phyloP scores from a whole-genome alignment of 2,797 vertebrate genomes.

The Lateolabrax maculatus region DNA sequence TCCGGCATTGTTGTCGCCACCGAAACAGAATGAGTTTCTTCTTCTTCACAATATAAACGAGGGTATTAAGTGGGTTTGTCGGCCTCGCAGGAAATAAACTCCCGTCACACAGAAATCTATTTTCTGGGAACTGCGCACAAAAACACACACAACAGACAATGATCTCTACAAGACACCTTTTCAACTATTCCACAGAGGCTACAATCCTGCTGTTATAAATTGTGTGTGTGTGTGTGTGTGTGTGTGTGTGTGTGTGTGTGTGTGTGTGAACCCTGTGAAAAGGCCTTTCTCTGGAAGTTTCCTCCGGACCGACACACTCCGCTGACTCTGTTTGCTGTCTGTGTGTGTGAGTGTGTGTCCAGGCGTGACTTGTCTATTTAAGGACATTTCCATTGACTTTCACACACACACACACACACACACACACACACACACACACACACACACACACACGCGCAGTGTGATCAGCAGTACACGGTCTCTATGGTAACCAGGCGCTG shows the following conservation, averaged over 20 bases:
- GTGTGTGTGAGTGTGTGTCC: slow-evolving; percentile 55
- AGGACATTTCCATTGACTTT: slow-evolving; percentile 64
- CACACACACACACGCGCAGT: slow-evolving; percentile 21
- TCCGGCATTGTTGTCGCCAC: not conserved
- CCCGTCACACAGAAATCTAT: not conserved
- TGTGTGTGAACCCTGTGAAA: slow-evolving; percentile 39
- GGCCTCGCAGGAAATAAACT: slow-evolving; percentile 6
- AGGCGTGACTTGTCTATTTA: slow-evolving; percentile 71
- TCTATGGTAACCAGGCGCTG: slow-evolving; percentile 60
- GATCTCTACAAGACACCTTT: slow-evolving; percentile 31
- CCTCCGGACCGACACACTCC: slow-evolving; percentile 63
- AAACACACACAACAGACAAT: slow-evolving; percentile 16
- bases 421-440: slow-evolving; percentile 29
- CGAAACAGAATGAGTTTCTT: not conserved
- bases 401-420: slow-evolving; percentile 37
- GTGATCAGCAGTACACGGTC: slow-evolving; percentile 20
- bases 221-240: slow-evolving; percentile 43
- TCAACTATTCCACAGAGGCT: not conserved
- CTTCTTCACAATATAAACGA: not conserved
- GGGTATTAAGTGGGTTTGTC: not conserved
- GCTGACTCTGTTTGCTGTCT: slow-evolving; percentile 58
- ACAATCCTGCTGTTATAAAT: slow-evolving; percentile 31
- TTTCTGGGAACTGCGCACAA: slow-evolving; percentile 16
- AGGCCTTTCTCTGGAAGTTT: slow-evolving; percentile 61
- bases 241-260: slow-evolving; percentile 34